A percentile compares a stretch with the other conserved stretches of the same genome.
These are phyloP conservation scores for Ichneumoninae sp. DNA, from an alignment of 2,888 invertebrate species.

Conservation along the genomic window DNA sequence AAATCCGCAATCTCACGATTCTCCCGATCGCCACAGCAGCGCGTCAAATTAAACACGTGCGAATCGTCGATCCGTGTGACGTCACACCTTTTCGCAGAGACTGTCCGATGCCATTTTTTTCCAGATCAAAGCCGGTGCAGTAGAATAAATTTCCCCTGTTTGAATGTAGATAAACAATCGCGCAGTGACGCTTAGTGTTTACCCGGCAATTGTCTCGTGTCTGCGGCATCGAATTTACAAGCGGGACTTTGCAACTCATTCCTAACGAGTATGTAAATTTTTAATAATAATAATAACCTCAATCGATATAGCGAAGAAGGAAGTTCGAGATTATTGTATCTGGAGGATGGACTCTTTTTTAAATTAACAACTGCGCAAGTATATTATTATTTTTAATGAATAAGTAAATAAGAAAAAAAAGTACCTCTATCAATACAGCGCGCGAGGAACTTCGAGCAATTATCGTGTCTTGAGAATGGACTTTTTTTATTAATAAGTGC, in stretches of 20 bases:
- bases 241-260: background rate
- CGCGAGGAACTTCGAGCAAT: background rate
- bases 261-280: background rate
- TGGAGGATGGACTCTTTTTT: background rate
- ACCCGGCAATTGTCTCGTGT: background rate
- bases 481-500: background rate
- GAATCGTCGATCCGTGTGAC: background rate
- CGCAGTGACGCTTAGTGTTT: background rate
- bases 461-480: background rate
- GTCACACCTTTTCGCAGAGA: background rate
- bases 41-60: background rate
- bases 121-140: background rate
- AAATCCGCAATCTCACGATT: background rate
- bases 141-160: background rate
- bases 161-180: background rate
- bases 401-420: background rate
- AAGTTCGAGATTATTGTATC: background rate
- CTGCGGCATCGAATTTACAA: background rate
- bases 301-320: background rate
- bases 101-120: background rate
- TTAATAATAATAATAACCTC: background rate
- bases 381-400: background rate
- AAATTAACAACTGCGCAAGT: background rate
- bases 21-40: background rate
- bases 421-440: background rate